phyloP scores from a whole-genome alignment of 2,113 vertebrate genomes.

The Thamnophis sirtalis region DNA sequence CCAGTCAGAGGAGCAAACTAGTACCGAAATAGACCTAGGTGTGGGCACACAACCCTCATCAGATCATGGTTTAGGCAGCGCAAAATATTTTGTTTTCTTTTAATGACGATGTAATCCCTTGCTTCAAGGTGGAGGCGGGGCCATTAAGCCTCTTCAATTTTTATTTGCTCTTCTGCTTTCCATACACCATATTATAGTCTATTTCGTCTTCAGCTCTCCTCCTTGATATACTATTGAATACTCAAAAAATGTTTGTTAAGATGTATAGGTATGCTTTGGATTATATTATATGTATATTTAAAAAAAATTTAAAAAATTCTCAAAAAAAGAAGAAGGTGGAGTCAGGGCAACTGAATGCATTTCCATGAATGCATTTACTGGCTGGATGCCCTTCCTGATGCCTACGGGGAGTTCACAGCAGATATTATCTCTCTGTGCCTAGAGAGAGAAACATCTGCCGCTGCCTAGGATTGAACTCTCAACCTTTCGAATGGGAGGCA shows the following conservation, averaged over 20 bases:
- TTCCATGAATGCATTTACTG: too few species aligned
- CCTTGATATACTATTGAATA: too few species aligned
- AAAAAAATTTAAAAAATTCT: too few species aligned
- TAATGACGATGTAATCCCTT: not conserved
- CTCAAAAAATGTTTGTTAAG: too few species aligned
- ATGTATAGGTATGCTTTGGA: too few species aligned
- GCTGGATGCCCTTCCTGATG: not conserved
- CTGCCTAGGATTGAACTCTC: not conserved
- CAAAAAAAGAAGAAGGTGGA: not conserved
- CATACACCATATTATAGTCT: too few species aligned
- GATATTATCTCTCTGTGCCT: not conserved
- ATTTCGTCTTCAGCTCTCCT: too few species aligned
- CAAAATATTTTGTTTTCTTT: not conserved
- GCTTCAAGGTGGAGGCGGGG: not conserved
- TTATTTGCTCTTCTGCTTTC: too few species aligned
- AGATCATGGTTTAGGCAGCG: not conserved
- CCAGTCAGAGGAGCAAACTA: conserved; percentile 13
- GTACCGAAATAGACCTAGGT: not conserved
- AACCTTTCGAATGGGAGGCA: not conserved
- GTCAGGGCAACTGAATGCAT: too few species aligned
- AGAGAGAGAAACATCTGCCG: not conserved
- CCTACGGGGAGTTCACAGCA: not conserved
- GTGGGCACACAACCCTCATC: not conserved
- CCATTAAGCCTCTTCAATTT: not conserved
- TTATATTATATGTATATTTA: too few species aligned